These are phyloP conservation scores for Turdus rufiventris DNA, from an alignment of 2,113 vertebrate species.

Conservation along the genomic window DNA sequence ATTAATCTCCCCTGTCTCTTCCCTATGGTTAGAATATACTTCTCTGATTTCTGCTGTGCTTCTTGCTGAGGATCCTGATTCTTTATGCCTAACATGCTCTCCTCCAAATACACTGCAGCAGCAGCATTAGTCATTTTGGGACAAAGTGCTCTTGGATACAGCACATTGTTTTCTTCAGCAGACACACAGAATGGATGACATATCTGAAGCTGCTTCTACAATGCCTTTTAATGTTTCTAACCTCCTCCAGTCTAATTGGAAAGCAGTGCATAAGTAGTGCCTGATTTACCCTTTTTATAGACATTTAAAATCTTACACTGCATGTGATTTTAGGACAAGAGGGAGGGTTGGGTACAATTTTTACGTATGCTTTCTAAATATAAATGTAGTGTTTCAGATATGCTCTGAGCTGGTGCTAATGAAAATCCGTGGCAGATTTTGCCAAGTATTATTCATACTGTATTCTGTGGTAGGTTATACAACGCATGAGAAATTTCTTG, in stretches of 20 bases:
- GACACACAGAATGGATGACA: slow-evolving; percentile 11
- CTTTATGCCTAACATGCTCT: slow-evolving; percentile 35
- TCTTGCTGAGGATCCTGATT: slow-evolving; percentile 26
- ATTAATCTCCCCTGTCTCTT: slow-evolving; percentile 37
- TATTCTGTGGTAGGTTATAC: neutral
- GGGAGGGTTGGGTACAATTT: neutral
- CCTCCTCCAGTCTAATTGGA: neutral
- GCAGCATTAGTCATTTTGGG: slow-evolving; percentile 2
- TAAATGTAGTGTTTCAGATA: neutral
- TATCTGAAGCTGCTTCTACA: neutral
- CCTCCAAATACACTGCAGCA: slow-evolving; percentile 18
- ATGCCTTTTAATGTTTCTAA: neutral
- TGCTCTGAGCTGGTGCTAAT: neutral
- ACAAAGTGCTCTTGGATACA: slow-evolving; percentile 22
- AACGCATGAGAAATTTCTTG: neutral
- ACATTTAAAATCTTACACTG: neutral
- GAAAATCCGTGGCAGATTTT: neutral
- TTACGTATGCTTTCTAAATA: neutral
- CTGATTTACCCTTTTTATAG: neutral
- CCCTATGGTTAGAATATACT: neutral
- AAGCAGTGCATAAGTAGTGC: neutral
- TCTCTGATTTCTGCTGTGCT: slow-evolving; percentile 17
- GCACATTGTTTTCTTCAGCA: slow-evolving; percentile 5
- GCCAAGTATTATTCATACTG: neutral
- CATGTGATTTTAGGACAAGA: neutral